Conservation (phyloP, 2,888 invertebrate genomes). For the Craniophora ligustri region DNA sequence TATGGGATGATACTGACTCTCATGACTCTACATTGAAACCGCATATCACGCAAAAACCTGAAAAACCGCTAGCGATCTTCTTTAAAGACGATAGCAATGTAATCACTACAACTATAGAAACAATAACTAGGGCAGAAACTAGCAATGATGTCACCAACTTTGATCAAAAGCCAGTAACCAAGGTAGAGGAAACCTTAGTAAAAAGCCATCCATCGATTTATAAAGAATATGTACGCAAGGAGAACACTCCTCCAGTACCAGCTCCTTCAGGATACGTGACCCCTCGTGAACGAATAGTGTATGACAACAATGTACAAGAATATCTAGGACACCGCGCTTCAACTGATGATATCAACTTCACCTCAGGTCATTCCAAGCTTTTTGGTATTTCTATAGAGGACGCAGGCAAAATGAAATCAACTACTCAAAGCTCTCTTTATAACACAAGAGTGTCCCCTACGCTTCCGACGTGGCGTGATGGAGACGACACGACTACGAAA, state of each 20-base stretch:
- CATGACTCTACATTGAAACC: conserved; percentile 80
- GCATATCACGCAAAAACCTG: conserved; percentile 83
- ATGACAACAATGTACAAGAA: conserved; percentile 58
- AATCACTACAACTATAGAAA: conserved; percentile 65
- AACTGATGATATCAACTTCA: conserved; percentile 76
- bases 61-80: conserved; percentile 80
- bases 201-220: conserved; percentile 55
- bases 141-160: conserved; percentile 70
- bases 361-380: conserved; percentile 90
- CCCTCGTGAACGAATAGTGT: not conserved
- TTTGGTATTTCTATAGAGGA: conserved; percentile 90
- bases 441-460: conserved; percentile 90
- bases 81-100: conserved; percentile 72
- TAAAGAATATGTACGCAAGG: conserved; percentile 48
- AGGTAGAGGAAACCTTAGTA: conserved; percentile 46
- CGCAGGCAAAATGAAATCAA: conserved; percentile 85
- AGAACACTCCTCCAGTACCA: conserved; percentile 6
- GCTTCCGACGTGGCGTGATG: conserved; percentile 86
- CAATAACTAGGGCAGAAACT: conserved; percentile 71
- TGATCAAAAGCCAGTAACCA: conserved; percentile 65
- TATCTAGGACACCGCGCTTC: conserved; percentile 58
- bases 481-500: conserved; percentile 79
- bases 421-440: conserved; percentile 84
- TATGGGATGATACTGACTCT: conserved; percentile 60
- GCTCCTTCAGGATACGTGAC: no score